A percentile compares a stretch with the other conserved stretches of the same genome.
Evolutionary conservation across 1,140 invertebrate species (phyloP).

Genomic region (Octopus sinensis): DNA sequence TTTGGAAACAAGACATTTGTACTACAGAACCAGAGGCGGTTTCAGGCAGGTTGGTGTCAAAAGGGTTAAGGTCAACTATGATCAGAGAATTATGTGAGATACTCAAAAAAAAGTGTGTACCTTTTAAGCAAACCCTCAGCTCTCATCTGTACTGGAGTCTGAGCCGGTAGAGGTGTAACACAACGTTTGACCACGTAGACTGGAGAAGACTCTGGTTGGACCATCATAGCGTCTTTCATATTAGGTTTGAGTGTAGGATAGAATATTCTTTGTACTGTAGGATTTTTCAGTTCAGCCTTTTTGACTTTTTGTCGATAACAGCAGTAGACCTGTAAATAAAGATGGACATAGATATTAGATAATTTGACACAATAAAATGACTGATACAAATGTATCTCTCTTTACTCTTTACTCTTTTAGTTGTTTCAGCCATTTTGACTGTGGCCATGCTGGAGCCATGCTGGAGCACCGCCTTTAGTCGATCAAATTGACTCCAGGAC

Average conservation of each 20-base stretch:
- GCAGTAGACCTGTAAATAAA: conserved; percentile 29
- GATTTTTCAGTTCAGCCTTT: conserved; percentile 22
- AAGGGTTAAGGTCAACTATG: neutral
- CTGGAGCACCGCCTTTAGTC: no score
- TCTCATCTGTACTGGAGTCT: conserved; percentile 64
- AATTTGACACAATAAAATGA: no score
- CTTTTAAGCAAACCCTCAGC: conserved; percentile 61
- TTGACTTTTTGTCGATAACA: conserved; percentile 31
- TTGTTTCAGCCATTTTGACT: no score
- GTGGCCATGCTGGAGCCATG: no score
- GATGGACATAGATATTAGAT: neutral
- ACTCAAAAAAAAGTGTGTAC: conserved; percentile 25
- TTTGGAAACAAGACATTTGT: no score
- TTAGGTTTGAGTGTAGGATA: conserved; percentile 46
- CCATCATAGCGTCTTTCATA: conserved; percentile 43
- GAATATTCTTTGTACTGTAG: conserved; percentile 32
- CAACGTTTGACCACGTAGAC: conserved; percentile 37
- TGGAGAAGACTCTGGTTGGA: conserved; percentile 48
- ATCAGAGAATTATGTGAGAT: no score
- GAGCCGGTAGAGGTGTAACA: conserved; percentile 39
- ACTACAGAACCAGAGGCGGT: no score
- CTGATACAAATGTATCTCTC: no score
- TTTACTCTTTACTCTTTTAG: no score
- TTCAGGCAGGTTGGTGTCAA: no score
- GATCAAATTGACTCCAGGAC: no score